Base-by-base conservation (phyloP, 92 coral and sea anemone species). In the Diadumene lineata region DNA sequence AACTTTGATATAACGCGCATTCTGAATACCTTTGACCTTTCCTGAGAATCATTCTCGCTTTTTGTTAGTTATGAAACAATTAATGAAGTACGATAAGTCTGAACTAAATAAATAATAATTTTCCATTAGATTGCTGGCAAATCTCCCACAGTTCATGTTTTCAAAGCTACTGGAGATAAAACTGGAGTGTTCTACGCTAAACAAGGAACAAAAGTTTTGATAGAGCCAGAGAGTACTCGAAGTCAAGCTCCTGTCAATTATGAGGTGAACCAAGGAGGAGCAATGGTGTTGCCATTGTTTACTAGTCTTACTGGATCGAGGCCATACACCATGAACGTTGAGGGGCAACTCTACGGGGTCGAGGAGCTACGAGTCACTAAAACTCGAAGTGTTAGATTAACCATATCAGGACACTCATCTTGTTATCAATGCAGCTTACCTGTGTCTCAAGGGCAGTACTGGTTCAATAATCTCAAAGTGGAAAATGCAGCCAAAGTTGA, bases 231-330 rank as follows among this genome's bases (percentile, higher is more conserved):
- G 25, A 77, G 75, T 11, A 50, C 78, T n/a, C 87, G 91, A 65
- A 76, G 72, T 43, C 91, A 80, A 26, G 75, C 87, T 15, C 75
- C 73, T 31, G 84, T 81, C 22, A 86, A 81, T 75, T 77, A 70
- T 25, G 51, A 80, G 19, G 72, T 81, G 53, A 70, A 84, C 19
- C 68, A 63, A 30, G 87, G 87, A 19, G 91, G 87, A 8, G 84
- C 74, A 24, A 67, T 86, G 2, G 17, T 72, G 1, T 79, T 86
- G n/a, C 91, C 91, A 16, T 18, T 46, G 13, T 58, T 72, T 15
- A 86, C 87, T 8, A 71, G 66, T 33, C 79, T 81, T 1, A 57
- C 72, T n/a, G 91, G 87, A 48, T 28, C 51, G 34, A 79, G 87
- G 58, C 22, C 68, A 8, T 82, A 82, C 11, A 69, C 80, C 23